Conservation (phyloP, 2,888 invertebrate species). For the Tubulanus polymorphus region DNA sequence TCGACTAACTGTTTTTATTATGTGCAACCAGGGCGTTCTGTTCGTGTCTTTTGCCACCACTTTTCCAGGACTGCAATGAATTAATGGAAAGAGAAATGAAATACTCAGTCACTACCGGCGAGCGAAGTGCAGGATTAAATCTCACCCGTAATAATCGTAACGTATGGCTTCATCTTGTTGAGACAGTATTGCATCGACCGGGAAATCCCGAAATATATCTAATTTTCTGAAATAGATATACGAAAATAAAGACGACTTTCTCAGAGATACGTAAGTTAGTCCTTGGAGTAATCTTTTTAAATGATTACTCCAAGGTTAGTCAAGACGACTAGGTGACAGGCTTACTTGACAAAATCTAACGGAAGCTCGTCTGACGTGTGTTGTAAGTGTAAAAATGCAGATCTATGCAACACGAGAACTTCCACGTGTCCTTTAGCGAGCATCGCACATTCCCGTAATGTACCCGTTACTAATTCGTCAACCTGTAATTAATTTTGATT, state of each 20-base stretch:
- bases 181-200: conserved; percentile 34
- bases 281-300: too few species aligned
- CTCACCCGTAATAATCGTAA: conserved; percentile 46
- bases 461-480: conserved; percentile 36
- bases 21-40: conserved; percentile 45
- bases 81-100: not conserved
- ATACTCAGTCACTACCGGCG: not conserved
- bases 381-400: conserved; percentile 35
- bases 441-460: conserved; percentile 38
- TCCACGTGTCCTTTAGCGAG: conserved; percentile 44
- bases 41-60: conserved; percentile 39
- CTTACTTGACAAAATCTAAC: conserved; percentile 41
- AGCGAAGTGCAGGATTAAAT: not conserved
- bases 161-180: conserved; percentile 40
- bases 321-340: not conserved
- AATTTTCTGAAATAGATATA: conserved; percentile 26
- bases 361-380: conserved; percentile 44
- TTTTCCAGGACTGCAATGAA: conserved; percentile 29
- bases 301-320: too few species aligned
- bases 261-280: too few species aligned
- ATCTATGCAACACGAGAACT: conserved; percentile 39
- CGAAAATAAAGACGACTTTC: not conserved
- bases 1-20: conserved; percentile 45
- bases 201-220: conserved; percentile 46
- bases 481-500: too few species aligned